phyloP scores from a whole-genome alignment of 1,140 invertebrate species.

The Drosophila hydei region DNA sequence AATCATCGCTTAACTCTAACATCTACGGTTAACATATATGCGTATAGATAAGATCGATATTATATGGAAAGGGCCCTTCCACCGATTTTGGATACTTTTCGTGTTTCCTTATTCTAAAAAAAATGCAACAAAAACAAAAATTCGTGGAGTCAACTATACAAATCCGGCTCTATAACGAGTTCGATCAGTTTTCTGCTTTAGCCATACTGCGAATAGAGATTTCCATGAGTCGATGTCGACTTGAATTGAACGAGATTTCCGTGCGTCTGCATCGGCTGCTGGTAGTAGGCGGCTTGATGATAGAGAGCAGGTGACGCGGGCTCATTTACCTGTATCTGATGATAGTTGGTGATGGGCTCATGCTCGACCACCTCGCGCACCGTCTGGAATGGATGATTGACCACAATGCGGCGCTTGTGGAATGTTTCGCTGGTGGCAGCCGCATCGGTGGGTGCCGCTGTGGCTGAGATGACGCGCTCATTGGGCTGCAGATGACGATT shows the following conservation, averaged over 20 bases:
- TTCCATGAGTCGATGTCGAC: conserved; percentile 54
- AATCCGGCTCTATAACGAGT: conserved; percentile 15
- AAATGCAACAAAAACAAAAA: conserved; percentile 18
- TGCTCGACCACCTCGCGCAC: conserved; percentile 86
- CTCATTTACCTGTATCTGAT: conserved; percentile 84
- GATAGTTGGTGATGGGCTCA: conserved; percentile 86
- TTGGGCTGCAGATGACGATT: conserved; percentile 79
- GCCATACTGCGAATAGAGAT: conserved; percentile 52
- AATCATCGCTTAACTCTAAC: conserved; percentile 49
- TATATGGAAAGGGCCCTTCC: conserved; percentile 69
- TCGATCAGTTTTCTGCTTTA: conserved; percentile 3
- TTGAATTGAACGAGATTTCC: conserved; percentile 70
- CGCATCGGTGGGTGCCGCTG: conserved; percentile 85
- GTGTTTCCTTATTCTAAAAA: conserved; percentile 6
- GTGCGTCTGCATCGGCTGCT: conserved; percentile 64
- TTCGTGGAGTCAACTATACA: conserved; percentile 28
- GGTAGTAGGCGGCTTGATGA: conserved; percentile 74
- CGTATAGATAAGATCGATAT: conserved; percentile 50
- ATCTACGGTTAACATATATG: conserved; percentile 12
- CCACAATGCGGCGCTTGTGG: conserved; percentile 87
- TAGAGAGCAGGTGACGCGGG: conserved; percentile 74
- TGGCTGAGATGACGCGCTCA: conserved; percentile 85
- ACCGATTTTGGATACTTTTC: conserved; percentile 40
- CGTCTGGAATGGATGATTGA: conserved; percentile 87
- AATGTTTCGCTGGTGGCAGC: conserved; percentile 85